Evolutionary conservation across 2,113 vertebrate species (phyloP), one percentile per base, ranked within the genome.

Genomic region (Mohoua ochrocephala): DNA sequence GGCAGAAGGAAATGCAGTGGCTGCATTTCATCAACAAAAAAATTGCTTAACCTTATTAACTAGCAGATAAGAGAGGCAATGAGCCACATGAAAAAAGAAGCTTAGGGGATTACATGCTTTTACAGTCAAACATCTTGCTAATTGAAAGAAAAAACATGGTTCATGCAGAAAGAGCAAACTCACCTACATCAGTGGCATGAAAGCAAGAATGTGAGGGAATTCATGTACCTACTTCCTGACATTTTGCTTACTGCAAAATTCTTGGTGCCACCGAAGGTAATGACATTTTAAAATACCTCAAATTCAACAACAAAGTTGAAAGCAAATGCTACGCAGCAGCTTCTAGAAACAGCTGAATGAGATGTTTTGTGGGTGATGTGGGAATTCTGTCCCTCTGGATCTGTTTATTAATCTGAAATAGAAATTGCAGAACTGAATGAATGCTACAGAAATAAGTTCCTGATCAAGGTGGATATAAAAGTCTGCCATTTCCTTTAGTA

Each of bases 161-260:
- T 78, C 35, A 69, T 13, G 26, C 27, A 49, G 44, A 77, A 87
- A 71, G 39, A 82, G n/a, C 7, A 5, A 94, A 42, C 37, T 89
- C 18, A 1, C 41, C 65, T 41, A 57, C n/a, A 73, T 30, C 65
- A 53, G 33, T 45, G 33, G 41, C 42, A 54, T n/a, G 59, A 71
- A 96, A 74, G 47, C 12, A 85, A 79, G 54, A 78, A 30, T 27
- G 26, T 68, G 71, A 88, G 52, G 22, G 67, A 95, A 84, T 67
- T 93, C 63, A 3, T 13, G 67, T 37, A 69, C 16, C 31, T 96
- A 50, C n/a, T 73, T 44, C 68, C 70, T 93, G 79, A 80, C 79
- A 95, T 96, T 96, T 92, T 91, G 84, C 91, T 94, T 94, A 84
- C 60, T 68, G 68, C 47, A 91, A 67, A 90, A 77, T 65, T 80